phyloP scores from a whole-genome alignment of 2,888 invertebrate genomes.

The Eucriotettix oculatus region DNA sequence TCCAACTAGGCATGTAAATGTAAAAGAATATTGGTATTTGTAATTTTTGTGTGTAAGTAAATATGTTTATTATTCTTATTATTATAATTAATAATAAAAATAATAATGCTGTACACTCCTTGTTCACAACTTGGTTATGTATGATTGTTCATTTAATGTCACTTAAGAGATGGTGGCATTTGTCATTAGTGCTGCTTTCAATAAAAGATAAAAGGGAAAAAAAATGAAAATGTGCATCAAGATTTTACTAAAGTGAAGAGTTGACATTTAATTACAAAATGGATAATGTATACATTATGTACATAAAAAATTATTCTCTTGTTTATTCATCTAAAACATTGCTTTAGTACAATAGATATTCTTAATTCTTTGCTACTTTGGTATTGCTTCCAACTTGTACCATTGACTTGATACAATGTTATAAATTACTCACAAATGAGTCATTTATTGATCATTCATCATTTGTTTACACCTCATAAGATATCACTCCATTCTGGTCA shows the following conservation, averaged over 20 bases:
- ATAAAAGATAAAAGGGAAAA: background rate
- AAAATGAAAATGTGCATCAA: slow-evolving; percentile 2
- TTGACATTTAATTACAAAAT: slow-evolving; percentile 3
- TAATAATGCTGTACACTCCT: slow-evolving; percentile 3
- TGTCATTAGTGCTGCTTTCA: slow-evolving; percentile 1
- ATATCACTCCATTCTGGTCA: slow-evolving; percentile 6
- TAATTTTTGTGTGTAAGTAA: slow-evolving; percentile 12
- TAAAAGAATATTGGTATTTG: slow-evolving; percentile 9
- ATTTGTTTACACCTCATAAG: slow-evolving; percentile 3
- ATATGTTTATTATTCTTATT: slow-evolving; percentile 7
- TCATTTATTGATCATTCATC: background rate
- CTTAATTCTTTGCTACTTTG: background rate
- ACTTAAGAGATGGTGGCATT: background rate
- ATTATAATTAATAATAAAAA: slow-evolving; percentile 3
- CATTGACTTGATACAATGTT: background rate
- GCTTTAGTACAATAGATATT: background rate
- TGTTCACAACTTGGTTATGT: slow-evolving; percentile 9
- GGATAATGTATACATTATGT: background rate
- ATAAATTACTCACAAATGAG: background rate
- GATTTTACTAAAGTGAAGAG: slow-evolving; percentile 4
- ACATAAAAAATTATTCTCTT: background rate
- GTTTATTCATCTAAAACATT: background rate
- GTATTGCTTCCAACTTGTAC: background rate
- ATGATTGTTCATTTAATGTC: slow-evolving; percentile 5
- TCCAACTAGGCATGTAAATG: slow-evolving; percentile 8